phyloP scores from a whole-genome alignment of 1,140 invertebrate genomes.

The Cotesia chilonis region DNA sequence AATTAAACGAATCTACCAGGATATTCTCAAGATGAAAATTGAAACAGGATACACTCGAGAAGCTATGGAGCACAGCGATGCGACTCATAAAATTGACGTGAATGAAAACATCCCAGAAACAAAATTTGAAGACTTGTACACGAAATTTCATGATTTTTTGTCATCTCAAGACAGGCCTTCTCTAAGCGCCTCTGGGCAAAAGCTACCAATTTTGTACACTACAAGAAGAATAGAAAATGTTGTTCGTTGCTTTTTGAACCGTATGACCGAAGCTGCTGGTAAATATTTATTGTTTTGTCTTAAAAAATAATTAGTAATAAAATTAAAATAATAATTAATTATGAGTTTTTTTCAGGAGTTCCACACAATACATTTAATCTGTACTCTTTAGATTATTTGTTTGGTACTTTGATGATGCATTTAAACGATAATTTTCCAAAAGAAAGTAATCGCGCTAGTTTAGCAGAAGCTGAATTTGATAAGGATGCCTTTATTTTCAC shows the following conservation, averaged over 20 bases:
- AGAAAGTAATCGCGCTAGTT: not conserved
- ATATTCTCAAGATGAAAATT: conserved; percentile 63
- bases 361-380: conserved; percentile 23
- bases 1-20: conserved; percentile 64
- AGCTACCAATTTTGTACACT: conserved; percentile 65
- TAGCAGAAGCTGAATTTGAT: conserved; percentile 1
- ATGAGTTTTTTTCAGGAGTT: conserved; percentile 10
- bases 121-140: conserved; percentile 46
- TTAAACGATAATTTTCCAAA: conserved; percentile 17
- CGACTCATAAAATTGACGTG: conserved; percentile 65
- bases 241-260: conserved; percentile 54
- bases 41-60: conserved; percentile 66
- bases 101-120: conserved; percentile 49
- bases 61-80: conserved; percentile 60
- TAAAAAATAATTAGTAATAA: not conserved
- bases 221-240: conserved; percentile 35
- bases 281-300: conserved; percentile 31
- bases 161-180: conserved; percentile 36
- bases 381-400: conserved; percentile 27
- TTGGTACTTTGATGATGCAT: conserved; percentile 6
- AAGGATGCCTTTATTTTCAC: conserved; percentile 11
- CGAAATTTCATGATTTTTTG: conserved; percentile 60
- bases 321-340: not conserved
- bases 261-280: conserved; percentile 58
- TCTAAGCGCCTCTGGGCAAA: conserved; percentile 30